A percentile compares a stretch with the other conserved stretches of the same genome.
Conservation (phyloP, 2,888 invertebrate genomes). For the Pristionchus fissidentatus region DNA sequence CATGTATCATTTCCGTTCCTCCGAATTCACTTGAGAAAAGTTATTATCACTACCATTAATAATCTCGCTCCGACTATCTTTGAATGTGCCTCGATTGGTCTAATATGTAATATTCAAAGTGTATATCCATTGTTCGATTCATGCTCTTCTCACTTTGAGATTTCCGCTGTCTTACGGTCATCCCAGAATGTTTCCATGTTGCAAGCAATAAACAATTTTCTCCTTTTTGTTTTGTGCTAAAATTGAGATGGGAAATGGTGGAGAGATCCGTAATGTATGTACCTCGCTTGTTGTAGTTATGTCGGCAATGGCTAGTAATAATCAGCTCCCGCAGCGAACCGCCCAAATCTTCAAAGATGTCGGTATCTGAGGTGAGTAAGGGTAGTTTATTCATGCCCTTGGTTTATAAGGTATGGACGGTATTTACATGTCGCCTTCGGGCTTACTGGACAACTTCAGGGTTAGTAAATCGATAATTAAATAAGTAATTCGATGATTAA, state of each 20-base stretch:
- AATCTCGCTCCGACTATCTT: background rate
- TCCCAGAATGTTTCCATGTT: background rate
- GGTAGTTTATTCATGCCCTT: too few species aligned
- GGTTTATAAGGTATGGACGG: too few species aligned
- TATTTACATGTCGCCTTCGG: too few species aligned
- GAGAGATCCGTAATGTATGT: slow-evolving; percentile 9
- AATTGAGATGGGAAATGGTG: background rate
- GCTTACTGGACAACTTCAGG: too few species aligned
- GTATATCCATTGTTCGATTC: slow-evolving; percentile 37
- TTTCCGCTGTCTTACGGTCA: slow-evolving; percentile 29
- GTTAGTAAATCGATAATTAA: too few species aligned
- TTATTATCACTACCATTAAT: slow-evolving; percentile 20
- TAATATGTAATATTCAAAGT: slow-evolving; percentile 1
- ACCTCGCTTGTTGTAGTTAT: background rate
- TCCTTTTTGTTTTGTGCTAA: background rate
- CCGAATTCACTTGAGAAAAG: background rate
- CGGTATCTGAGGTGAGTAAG: background rate
- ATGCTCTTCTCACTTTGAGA: slow-evolving; percentile 23
- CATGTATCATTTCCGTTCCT: slow-evolving; percentile 21
- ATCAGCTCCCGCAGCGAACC: background rate
- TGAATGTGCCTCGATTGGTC: background rate
- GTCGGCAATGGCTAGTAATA: background rate
- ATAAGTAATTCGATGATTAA: background rate
- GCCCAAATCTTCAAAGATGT: background rate
- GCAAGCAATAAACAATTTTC: slow-evolving; percentile 12